phyloP scores from a whole-genome alignment of 37 sponge, comb jelly and placozoan genomes.

The Theonella swinhoei region DNA sequence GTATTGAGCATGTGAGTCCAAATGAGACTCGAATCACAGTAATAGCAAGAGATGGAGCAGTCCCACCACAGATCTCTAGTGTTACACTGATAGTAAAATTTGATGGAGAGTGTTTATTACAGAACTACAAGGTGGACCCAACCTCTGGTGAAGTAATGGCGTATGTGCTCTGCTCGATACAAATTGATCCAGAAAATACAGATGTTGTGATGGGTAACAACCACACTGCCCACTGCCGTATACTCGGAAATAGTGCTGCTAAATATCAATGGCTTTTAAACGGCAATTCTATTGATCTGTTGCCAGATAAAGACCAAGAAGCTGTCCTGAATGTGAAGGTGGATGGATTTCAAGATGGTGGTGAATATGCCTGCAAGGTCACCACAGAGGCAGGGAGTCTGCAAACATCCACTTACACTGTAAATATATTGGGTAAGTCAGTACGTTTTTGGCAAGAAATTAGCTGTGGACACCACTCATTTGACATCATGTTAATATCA shows the following conservation, averaged over 20 bases:
- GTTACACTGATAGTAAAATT: slow-evolving; percentile 45
- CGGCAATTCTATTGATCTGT: slow-evolving; percentile 16
- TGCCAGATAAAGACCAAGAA: background rate
- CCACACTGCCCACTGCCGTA: slow-evolving; percentile 14
- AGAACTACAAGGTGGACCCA: slow-evolving; percentile 17
- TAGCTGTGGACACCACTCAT: too few species aligned
- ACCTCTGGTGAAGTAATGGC: slow-evolving; percentile 23
- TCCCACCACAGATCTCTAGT: slow-evolving; percentile 11
- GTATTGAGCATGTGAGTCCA: background rate
- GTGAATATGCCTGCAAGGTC: slow-evolving; percentile 58
- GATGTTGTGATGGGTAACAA: slow-evolving; percentile 11
- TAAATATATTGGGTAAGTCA: slow-evolving; percentile 49
- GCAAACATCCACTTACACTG: slow-evolving; percentile 23
- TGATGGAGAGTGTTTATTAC: slow-evolving; percentile 28
- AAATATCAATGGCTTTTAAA: slow-evolving; percentile 67
- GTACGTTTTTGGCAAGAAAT: too few species aligned
- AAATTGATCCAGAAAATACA: background rate
- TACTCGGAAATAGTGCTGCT: slow-evolving; percentile 12
- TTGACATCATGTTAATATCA: background rate
- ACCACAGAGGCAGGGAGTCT: slow-evolving; percentile 42
- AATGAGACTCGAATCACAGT: slow-evolving; percentile 39
- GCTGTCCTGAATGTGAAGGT: background rate
- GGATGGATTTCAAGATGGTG: slow-evolving; percentile 28
- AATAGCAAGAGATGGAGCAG: slow-evolving; percentile 66
- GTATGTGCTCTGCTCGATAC: slow-evolving; percentile 26